Percentiles rank a stretch among this genome's conserved stretches.
These are phyloP conservation scores for Tachina lurida DNA, from an alignment of 2,888 invertebrate genomes.

Conservation along the genomic window DNA sequence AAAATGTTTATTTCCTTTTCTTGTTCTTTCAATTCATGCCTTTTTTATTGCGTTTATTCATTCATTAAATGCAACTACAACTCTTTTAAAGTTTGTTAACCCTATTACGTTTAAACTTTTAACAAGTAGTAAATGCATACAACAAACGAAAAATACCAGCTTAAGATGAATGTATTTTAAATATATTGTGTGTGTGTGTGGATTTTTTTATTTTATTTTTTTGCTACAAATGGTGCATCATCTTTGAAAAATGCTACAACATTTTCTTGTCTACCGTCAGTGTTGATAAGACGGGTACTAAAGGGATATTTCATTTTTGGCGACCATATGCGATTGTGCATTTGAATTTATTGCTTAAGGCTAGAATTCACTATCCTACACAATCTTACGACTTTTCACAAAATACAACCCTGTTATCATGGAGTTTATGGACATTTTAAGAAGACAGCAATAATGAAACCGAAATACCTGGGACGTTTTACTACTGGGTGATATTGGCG, in stretches of 20 bases:
- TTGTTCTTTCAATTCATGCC: neutral
- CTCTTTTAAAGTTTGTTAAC: slow-evolving; percentile 54
- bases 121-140: neutral
- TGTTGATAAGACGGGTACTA: neutral
- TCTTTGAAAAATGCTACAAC: slow-evolving; percentile 47
- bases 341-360: neutral
- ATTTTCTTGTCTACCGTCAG: slow-evolving; percentile 4
- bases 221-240: slow-evolving; percentile 54
- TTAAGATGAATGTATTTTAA: slow-evolving; percentile 26
- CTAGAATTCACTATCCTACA: no score
- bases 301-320: neutral
- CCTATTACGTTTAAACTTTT: slow-evolving; percentile 15
- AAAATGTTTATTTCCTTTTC: neutral
- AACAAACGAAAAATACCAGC: slow-evolving; percentile 14
- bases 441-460: no score
- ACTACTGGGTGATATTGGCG: no score
- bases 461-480: no score
- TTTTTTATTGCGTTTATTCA: slow-evolving; percentile 41
- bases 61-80: slow-evolving; percentile 50
- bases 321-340: neutral
- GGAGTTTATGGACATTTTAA: no score
- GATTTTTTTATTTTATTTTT: no score
- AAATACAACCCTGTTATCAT: no score
- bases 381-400: no score
- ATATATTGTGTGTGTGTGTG: neutral